These are phyloP conservation scores for Picathartes gymnocephalus DNA, from an alignment of 2,113 vertebrate genomes.

Conservation along the genomic window DNA sequence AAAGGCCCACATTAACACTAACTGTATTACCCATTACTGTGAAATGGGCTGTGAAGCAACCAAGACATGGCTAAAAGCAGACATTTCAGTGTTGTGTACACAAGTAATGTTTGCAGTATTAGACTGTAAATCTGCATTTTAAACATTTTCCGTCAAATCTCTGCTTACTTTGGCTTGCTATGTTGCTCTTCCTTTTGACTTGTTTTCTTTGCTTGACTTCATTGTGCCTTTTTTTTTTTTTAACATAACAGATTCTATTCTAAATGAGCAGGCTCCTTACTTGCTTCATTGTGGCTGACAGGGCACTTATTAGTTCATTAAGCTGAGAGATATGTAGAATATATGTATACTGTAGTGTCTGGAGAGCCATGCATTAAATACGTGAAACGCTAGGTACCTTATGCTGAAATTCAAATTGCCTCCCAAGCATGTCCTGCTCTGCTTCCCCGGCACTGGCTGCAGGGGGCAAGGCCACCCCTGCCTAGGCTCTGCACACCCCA, in stretches of 20 bases:
- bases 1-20: background rate
- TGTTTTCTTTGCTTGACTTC: background rate
- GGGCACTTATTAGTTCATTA: background rate
- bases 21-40: background rate
- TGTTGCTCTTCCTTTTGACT: background rate
- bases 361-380: background rate
- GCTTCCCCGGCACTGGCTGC: background rate
- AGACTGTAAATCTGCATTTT: background rate
- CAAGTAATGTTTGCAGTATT: background rate
- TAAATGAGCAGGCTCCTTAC: background rate
- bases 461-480: background rate
- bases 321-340: background rate
- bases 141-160: background rate
- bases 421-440: fast-evolving
- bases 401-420: background rate
- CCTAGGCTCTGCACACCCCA: fast-evolving
- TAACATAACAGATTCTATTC: background rate
- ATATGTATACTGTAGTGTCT: background rate
- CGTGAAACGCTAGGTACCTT: background rate
- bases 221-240: background rate
- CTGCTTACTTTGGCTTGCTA: background rate
- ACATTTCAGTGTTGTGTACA: background rate
- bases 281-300: background rate
- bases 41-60: background rate
- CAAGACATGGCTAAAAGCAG: background rate